These are phyloP conservation scores for Drosophila mauritiana DNA, from an alignment of 1,140 invertebrate genomes.

Conservation along the genomic window DNA sequence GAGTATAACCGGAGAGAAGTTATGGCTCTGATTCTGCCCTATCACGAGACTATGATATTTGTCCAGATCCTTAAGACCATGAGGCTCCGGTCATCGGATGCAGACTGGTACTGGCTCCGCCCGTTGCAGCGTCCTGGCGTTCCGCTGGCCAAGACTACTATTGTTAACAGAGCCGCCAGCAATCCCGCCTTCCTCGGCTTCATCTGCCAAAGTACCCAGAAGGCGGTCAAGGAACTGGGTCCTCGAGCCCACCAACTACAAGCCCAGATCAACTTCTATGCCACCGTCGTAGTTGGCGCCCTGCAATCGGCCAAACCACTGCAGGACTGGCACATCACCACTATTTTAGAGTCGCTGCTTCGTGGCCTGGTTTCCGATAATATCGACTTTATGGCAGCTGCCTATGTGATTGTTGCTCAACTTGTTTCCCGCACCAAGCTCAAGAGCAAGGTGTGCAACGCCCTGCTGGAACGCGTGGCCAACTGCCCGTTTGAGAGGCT, in stretches of 20 bases:
- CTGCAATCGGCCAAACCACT: conserved; percentile 86
- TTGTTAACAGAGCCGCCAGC: conserved; percentile 90
- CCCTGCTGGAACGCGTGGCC: conserved; percentile 67
- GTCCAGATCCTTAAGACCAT: conserved; percentile 92
- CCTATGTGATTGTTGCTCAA: conserved; percentile 90
- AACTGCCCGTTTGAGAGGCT: conserved; percentile 67
- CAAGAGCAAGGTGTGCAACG: conserved; percentile 87
- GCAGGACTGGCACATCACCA: conserved; percentile 89
- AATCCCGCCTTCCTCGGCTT: conserved; percentile 90
- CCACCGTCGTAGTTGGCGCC: conserved; percentile 89
- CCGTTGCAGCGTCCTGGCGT: conserved; percentile 90
- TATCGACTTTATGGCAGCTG: conserved; percentile 89
- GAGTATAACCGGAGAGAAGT: conserved; percentile 93
- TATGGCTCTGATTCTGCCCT: conserved; percentile 93
- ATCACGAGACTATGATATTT: conserved; percentile 96
- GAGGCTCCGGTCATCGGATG: conserved; percentile 86
- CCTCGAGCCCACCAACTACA: conserved; percentile 87
- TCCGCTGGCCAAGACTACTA: conserved; percentile 88
- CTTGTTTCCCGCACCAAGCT: conserved; percentile 88
- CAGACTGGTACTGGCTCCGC: conserved; percentile 92
- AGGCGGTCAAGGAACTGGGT: conserved; percentile 88
- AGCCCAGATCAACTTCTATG: conserved; percentile 91
- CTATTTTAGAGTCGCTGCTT: conserved; percentile 89
- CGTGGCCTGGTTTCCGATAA: conserved; percentile 89
- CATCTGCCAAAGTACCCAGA: conserved; percentile 89